Conservation (phyloP, 2,888 invertebrate species). For the Eustalomyia histrio region DNA sequence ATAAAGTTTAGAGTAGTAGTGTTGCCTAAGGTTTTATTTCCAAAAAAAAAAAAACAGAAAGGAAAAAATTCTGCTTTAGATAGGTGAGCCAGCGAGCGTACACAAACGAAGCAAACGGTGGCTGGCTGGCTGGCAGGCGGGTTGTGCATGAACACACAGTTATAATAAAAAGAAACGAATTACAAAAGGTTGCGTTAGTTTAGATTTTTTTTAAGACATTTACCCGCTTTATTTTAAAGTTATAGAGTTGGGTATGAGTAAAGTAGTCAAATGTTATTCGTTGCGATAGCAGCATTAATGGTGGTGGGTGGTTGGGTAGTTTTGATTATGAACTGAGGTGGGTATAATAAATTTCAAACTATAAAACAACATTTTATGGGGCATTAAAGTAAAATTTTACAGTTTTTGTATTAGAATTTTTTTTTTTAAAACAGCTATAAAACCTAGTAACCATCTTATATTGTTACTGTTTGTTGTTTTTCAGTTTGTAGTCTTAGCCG, state of each 20-base stretch:
- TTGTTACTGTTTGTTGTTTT: constrained; percentile 44
- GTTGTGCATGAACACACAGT: constrained; percentile 42
- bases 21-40: constrained; percentile 61
- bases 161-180: constrained; percentile 63
- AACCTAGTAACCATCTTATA: constrained; percentile 52
- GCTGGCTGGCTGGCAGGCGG: constrained; percentile 36
- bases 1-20: constrained; percentile 58
- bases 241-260: constrained; percentile 33
- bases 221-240: constrained; percentile 62
- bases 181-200: constrained; percentile 66
- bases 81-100: constrained; percentile 52
- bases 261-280: constrained; percentile 38
- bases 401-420: constrained; percentile 61
- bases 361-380: constrained; percentile 72
- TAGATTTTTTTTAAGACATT: constrained; percentile 63
- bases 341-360: constrained; percentile 73
- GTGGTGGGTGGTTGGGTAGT: constrained; percentile 26
- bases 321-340: constrained; percentile 36
- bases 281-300: constrained; percentile 3
- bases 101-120: constrained; percentile 38
- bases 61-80: constrained; percentile 47
- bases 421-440: constrained; percentile 56
- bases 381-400: constrained; percentile 66
- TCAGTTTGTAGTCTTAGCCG: constrained; percentile 19
- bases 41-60: constrained; percentile 27